Conservation (phyloP, 2,113 vertebrate species). For the Phocoena sinus region DNA sequence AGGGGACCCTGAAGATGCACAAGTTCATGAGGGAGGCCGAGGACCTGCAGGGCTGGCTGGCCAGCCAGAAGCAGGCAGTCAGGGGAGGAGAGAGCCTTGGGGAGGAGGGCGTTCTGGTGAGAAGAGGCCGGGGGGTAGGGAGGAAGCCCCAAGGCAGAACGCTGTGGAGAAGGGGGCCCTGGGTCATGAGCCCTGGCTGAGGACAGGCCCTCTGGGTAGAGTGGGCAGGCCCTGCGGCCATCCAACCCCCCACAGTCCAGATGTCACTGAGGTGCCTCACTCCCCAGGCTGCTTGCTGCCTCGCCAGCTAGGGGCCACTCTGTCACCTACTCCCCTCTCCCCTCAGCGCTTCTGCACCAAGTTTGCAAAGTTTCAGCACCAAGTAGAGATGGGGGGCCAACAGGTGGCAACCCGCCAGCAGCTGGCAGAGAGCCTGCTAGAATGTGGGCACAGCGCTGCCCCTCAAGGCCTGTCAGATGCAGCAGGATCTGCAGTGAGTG, state of each 20-base stretch:
- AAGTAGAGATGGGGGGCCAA: slow-evolving; percentile 82
- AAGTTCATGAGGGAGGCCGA: slow-evolving; percentile 85
- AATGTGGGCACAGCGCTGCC: slow-evolving; percentile 77
- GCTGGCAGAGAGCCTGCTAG: slow-evolving; percentile 79
- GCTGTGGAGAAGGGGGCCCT: background rate
- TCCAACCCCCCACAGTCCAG: background rate
- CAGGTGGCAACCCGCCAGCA: slow-evolving; percentile 79
- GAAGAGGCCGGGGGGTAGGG: background rate
- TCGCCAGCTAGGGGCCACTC: background rate
- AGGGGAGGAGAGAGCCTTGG: slow-evolving; percentile 80
- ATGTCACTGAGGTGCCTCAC: background rate
- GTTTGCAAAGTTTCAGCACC: slow-evolving; percentile 83
- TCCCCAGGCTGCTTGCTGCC: background rate
- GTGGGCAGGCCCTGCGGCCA: fast-evolving
- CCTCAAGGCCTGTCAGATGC: slow-evolving; percentile 75
- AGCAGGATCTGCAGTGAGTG: slow-evolving; percentile 84
- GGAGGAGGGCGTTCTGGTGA: slow-evolving; percentile 85
- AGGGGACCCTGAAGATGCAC: slow-evolving; percentile 84
- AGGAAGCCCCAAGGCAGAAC: background rate
- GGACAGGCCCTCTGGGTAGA: background rate
- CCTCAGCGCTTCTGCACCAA: slow-evolving; percentile 82
- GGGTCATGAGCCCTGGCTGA: background rate
- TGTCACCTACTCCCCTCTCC: background rate
- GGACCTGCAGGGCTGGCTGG: slow-evolving; percentile 87
- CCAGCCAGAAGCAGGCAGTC: slow-evolving; percentile 80